Evolutionary conservation across 2,888 invertebrate genomes (phyloP).

Genomic region (Leptopilina syphax): DNA sequence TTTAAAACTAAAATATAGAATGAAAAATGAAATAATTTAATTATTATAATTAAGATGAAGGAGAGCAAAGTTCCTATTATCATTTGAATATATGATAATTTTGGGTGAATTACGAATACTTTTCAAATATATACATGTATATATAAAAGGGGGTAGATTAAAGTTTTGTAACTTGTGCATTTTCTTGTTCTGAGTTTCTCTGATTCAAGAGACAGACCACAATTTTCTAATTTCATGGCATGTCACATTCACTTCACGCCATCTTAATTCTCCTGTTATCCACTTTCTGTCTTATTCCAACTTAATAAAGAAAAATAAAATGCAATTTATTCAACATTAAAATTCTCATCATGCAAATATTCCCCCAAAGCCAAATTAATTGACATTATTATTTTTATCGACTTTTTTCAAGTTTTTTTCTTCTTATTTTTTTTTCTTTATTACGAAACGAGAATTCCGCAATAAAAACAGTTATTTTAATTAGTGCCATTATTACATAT

Average conservation of each 20-base stretch:
- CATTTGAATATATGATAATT: constrained; percentile 43
- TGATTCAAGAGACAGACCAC: neutral
- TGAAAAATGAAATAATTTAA: too few species aligned
- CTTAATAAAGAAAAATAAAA: constrained; percentile 17
- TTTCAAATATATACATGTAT: constrained; percentile 1
- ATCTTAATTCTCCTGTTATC: constrained; percentile 18
- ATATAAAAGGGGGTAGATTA: constrained; percentile 25
- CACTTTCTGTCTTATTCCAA: constrained; percentile 5
- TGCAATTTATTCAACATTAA: constrained; percentile 1
- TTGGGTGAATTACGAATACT: constrained; percentile 20
- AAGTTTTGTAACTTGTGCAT: constrained; percentile 46
- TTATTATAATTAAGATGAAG: too few species aligned
- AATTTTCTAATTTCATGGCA: constrained; percentile 33
- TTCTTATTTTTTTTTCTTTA: too few species aligned
- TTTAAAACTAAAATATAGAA: too few species aligned
- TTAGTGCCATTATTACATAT: too few species aligned
- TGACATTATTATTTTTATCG: too few species aligned
- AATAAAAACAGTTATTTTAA: too few species aligned
- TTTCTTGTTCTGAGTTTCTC: constrained; percentile 38
- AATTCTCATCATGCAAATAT: too few species aligned
- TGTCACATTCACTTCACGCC: constrained; percentile 32
- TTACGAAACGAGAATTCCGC: too few species aligned
- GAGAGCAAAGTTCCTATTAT: neutral
- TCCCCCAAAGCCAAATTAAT: too few species aligned
- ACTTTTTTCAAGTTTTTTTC: too few species aligned